A percentile compares a stretch with the other conserved stretches of the same genome.
phyloP scores from a whole-genome alignment of 2,797 vertebrate genomes.

The Enteromius mattozi region DNA sequence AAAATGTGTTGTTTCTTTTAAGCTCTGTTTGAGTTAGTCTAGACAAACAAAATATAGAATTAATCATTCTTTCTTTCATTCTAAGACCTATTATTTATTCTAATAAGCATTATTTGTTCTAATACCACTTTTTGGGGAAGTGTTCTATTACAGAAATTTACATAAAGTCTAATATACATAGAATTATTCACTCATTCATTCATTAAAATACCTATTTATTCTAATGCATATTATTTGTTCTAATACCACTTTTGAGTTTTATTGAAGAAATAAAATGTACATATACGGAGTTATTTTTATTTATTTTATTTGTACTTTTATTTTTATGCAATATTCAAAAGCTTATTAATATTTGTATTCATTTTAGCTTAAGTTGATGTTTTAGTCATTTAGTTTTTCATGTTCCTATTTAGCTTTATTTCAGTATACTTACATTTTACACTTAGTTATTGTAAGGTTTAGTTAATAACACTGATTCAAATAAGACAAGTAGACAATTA shows the following conservation, averaged over 20 bases:
- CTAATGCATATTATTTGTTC: not conserved
- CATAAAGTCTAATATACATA: no score
- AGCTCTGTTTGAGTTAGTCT: not conserved
- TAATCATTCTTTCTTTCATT: no score
- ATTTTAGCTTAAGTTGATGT: not conserved
- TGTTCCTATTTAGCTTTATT: not conserved
- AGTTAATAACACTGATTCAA: not conserved
- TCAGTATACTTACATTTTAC: not conserved
- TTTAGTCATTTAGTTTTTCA: not conserved
- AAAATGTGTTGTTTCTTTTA: not conserved
- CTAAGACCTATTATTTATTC: no score
- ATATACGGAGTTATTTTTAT: not conserved
- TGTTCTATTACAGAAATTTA: no score
- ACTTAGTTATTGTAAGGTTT: not conserved
- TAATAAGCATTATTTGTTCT: no score
- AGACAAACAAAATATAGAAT: not conserved
- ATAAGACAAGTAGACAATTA: not conserved
- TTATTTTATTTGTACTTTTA: no score
- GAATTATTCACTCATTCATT: no score
- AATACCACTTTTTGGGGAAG: no score
- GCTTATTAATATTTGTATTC: not conserved
- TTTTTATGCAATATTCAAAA: no score
- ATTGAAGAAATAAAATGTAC: no score
- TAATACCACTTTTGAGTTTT: not conserved
- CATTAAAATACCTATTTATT: not conserved